Conservation (phyloP, 2,888 invertebrate species). For the Ophraella communa region DNA sequence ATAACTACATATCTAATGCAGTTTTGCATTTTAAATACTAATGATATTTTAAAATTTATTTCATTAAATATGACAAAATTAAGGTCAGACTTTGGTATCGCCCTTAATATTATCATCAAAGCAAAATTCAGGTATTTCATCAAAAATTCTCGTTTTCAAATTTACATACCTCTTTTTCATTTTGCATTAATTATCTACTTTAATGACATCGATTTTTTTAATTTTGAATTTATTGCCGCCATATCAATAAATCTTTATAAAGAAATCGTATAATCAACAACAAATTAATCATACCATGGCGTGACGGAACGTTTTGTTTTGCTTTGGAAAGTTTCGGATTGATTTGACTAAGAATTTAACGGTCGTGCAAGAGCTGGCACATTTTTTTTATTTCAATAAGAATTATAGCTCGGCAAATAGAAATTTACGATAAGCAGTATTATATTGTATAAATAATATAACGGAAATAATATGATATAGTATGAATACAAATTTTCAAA, state of each 20-base stretch:
- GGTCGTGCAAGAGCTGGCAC: constrained; percentile 2
- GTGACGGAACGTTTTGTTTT: constrained; percentile 13
- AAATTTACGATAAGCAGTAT: not conserved
- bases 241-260: constrained; percentile 24
- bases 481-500: no score
- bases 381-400: constrained; percentile 2
- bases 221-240: constrained; percentile 18
- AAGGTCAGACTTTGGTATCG: not conserved
- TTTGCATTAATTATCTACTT: constrained; percentile 26
- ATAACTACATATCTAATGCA: no score
- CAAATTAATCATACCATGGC: constrained; percentile 26
- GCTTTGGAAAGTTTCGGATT: constrained; percentile 15
- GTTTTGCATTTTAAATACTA: no score
- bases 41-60: no score
- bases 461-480: not conserved
- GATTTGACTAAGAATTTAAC: constrained; percentile 18
- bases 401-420: not conserved
- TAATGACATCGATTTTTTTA: constrained; percentile 24
- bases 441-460: not conserved
- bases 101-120: not conserved
- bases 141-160: constrained; percentile 20
- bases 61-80: not conserved
- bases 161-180: constrained; percentile 23
- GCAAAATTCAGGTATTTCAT: constrained; percentile 13
- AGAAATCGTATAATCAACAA: constrained; percentile 29